phyloP scores from a whole-genome alignment of 2,888 invertebrate species.

The Malacosoma neustria region DNA sequence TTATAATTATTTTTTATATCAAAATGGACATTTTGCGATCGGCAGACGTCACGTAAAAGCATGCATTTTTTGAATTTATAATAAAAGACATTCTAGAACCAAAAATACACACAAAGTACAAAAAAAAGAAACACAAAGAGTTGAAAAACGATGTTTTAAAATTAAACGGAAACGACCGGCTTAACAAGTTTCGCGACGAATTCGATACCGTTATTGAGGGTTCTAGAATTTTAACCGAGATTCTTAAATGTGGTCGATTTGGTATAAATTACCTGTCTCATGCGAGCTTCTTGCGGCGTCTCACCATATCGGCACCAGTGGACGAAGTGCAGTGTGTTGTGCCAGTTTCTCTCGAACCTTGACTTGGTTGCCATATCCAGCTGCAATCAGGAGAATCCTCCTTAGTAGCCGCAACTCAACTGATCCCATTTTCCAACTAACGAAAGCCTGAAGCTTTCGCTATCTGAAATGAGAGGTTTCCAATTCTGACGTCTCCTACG shows the following conservation, averaged over 20 bases:
- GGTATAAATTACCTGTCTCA: slow-evolving; percentile 76
- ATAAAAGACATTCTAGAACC: slow-evolving; percentile 30
- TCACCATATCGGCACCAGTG: slow-evolving; percentile 84
- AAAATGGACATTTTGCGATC: slow-evolving; percentile 37
- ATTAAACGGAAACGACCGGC: slow-evolving; percentile 14
- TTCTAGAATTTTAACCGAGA: slow-evolving; percentile 21
- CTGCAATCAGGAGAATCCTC: slow-evolving; percentile 73
- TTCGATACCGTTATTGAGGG: slow-evolving; percentile 19
- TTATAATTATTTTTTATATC: slow-evolving; percentile 22
- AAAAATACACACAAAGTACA: slow-evolving; percentile 20
- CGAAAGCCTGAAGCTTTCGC: slow-evolving; percentile 65
- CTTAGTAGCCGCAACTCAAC: slow-evolving; percentile 63
- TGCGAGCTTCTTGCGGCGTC: slow-evolving; percentile 79
- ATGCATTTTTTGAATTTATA: slow-evolving; percentile 26
- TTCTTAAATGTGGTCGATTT: slow-evolving; percentile 14
- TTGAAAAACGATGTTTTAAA: slow-evolving; percentile 11
- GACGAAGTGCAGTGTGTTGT: slow-evolving; percentile 79
- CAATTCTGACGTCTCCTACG: slow-evolving; percentile 67
- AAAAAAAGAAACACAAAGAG: slow-evolving; percentile 8
- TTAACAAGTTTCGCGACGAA: slow-evolving; percentile 13
- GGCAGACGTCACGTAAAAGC: slow-evolving; percentile 28
- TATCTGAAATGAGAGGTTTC: slow-evolving; percentile 73
- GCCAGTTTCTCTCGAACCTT: slow-evolving; percentile 77
- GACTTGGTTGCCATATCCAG: slow-evolving; percentile 74
- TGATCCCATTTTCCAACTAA: slow-evolving; percentile 55